phyloP scores from a whole-genome alignment of 2,113 vertebrate species.

The Cervus canadensis region DNA sequence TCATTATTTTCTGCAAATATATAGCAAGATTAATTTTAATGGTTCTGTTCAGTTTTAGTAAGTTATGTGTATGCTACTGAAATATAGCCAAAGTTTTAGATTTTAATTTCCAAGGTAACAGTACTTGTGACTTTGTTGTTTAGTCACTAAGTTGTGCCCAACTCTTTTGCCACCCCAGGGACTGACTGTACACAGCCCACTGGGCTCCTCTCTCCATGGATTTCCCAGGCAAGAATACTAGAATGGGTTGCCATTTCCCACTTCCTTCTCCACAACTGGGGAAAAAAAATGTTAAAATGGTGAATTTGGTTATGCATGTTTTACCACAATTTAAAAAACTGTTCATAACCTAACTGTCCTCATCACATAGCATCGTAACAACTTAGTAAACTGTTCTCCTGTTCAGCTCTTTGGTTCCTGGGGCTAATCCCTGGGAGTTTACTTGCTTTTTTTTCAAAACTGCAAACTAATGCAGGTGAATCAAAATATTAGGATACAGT shows the following conservation, averaged over 20 bases:
- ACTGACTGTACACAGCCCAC: neutral
- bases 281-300: neutral
- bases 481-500: neutral
- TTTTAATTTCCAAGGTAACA: conserved; percentile 31
- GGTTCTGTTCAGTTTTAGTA: neutral
- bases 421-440: neutral
- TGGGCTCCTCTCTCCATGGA: neutral
- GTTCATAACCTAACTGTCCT: conserved; percentile 1
- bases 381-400: neutral
- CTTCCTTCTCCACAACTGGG: neutral
- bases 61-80: neutral
- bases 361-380: neutral
- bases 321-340: neutral
- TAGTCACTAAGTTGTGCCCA: neutral
- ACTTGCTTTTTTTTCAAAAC: conserved; percentile 34
- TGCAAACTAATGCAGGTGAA: neutral
- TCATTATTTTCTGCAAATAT: neutral
- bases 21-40: neutral
- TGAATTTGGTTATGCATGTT: neutral
- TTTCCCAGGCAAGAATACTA: neutral
- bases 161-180: neutral
- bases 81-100: conserved; percentile 5
- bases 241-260: neutral
- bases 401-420: conserved; percentile 14
- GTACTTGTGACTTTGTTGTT: conserved; percentile 20